Evolutionary conservation across 2,888 invertebrate genomes (phyloP).

Genomic region (Orchestes rusci): DNA sequence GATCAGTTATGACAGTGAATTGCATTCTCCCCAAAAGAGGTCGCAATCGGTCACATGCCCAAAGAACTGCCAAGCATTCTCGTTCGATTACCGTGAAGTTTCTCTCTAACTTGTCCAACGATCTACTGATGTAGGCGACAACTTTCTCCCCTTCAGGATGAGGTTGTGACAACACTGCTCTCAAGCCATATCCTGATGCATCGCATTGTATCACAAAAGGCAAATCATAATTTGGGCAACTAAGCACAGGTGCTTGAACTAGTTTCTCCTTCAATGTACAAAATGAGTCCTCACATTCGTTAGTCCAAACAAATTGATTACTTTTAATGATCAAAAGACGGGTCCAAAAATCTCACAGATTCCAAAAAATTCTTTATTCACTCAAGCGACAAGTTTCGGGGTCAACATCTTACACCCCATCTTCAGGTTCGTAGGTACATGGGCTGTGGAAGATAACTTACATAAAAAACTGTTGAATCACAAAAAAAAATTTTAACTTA

Average conservation of each 20-base stretch:
- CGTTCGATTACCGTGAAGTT: constrained; percentile 17
- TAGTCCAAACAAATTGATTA: not conserved
- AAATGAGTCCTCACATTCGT: not conserved
- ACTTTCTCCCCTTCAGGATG: constrained; percentile 15
- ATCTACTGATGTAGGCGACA: constrained; percentile 15
- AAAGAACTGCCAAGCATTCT: constrained; percentile 3
- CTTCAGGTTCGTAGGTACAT: too few species aligned
- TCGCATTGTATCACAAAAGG: not conserved
- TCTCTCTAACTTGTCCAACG: constrained; percentile 10
- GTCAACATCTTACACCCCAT: too few species aligned
- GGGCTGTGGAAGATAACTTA: too few species aligned
- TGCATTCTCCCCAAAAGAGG: constrained; percentile 14
- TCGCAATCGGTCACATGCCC: constrained; percentile 17
- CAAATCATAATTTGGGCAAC: not conserved
- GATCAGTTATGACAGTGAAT: constrained; percentile 19
- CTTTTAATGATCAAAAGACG: too few species aligned
- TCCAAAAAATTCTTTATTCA: too few species aligned
- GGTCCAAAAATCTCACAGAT: too few species aligned
- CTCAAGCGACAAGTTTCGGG: too few species aligned
- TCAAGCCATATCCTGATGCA: constrained; percentile 12
- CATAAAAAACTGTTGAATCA: too few species aligned
- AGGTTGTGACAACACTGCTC: constrained; percentile 19
- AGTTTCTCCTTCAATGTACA: constrained; percentile 1
- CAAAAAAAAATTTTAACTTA: too few species aligned
- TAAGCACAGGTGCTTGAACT: not conserved